phyloP scores from a whole-genome alignment of 1,140 invertebrate genomes.

The Brachionus koreanus region DNA sequence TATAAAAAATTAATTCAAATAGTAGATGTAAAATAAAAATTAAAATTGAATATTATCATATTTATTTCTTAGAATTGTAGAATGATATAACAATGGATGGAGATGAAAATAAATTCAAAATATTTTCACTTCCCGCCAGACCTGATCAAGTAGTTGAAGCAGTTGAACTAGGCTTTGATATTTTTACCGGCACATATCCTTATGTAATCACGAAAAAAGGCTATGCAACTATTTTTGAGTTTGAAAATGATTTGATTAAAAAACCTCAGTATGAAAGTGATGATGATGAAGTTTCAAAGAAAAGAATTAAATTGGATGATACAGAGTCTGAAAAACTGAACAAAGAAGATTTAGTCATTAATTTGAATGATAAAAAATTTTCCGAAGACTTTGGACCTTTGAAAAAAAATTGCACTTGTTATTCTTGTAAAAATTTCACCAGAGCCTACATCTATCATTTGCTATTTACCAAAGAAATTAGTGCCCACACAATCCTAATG shows the following conservation, averaged over 20 bases:
- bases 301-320: slow-evolving; percentile 8
- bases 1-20: background rate
- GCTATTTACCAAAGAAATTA: slow-evolving; percentile 36
- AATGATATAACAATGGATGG: background rate
- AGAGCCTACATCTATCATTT: slow-evolving; percentile 30
- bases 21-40: background rate
- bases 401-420: slow-evolving; percentile 22
- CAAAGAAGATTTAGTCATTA: background rate
- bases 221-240: background rate
- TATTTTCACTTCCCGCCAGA: background rate
- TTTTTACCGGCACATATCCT: slow-evolving; percentile 35
- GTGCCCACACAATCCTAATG: slow-evolving; percentile 30
- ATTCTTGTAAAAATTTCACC: slow-evolving; percentile 38
- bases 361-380: slow-evolving; percentile 42
- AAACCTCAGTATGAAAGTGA: background rate
- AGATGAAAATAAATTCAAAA: background rate
- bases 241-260: background rate
- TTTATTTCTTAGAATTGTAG: background rate
- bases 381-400: background rate
- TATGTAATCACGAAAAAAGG: slow-evolving; percentile 13
- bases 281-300: background rate
- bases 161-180: slow-evolving; percentile 37
- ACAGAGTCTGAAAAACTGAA: background rate
- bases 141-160: slow-evolving; percentile 37
- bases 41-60: background rate